A percentile compares a stretch with the other conserved stretches of the same genome.
Evolutionary conservation across 2,113 vertebrate genomes (phyloP).

Genomic region (Orycteropus afer): DNA sequence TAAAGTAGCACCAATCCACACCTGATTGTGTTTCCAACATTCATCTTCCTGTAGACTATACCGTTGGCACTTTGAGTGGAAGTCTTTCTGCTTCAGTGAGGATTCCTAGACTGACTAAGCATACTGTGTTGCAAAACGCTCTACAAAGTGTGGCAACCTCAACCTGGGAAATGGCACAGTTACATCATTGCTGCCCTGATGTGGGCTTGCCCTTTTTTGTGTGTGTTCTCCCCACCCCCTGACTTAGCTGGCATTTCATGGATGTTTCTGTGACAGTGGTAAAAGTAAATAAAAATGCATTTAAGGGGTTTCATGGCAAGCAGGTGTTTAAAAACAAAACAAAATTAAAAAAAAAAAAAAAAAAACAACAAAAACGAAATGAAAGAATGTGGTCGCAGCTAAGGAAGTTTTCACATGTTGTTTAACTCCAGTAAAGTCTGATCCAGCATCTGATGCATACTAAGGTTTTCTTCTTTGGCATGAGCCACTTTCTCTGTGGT

Average conservation of each 20-base stretch:
- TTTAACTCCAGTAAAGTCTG: conserved; percentile 99
- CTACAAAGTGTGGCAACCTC: conserved; percentile 87
- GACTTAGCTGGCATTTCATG: conserved; percentile 78
- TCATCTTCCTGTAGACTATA: conserved; percentile 35
- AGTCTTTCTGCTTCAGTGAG: conserved; percentile 74
- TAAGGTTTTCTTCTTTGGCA: conserved; percentile 99
- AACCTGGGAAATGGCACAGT: conserved; percentile 84
- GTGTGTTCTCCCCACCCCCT: conserved; percentile 74
- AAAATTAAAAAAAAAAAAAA: conserved; percentile 81
- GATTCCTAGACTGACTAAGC: conserved; percentile 70
- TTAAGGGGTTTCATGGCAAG: conserved; percentile 88
- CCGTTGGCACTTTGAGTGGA: conserved; percentile 81
- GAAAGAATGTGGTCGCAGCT: conserved; percentile 83
- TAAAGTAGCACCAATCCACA: conserved; percentile 92
- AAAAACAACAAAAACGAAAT: conserved; percentile 82
- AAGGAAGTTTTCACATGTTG: conserved; percentile 96
- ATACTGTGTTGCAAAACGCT: conserved; percentile 70
- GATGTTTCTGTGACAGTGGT: conserved; percentile 85
- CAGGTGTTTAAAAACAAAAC: conserved; percentile 90
- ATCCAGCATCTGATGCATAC: conserved; percentile 99
- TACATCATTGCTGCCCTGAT: conserved; percentile 59
- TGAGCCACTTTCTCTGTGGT: conserved; percentile 99
- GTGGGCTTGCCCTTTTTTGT: conserved; percentile 76
- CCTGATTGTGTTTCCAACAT: conserved; percentile 69
- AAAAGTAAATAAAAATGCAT: conserved; percentile 86